phyloP scores from a whole-genome alignment of 2,113 vertebrate species.

The Chloropsis hardwickii region DNA sequence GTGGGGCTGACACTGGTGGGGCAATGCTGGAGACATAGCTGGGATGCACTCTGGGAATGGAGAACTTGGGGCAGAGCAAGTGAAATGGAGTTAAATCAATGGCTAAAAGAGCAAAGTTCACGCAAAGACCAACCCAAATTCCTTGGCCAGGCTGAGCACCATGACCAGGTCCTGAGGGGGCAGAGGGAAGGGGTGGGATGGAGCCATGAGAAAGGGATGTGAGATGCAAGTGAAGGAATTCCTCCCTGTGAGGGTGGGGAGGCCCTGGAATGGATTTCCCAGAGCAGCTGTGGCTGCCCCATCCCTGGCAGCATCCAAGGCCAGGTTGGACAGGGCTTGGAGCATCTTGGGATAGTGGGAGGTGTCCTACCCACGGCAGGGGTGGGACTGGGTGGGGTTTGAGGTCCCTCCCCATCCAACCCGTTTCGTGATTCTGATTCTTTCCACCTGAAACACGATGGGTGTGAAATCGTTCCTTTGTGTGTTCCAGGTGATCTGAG shows the following conservation, averaged over 20 bases:
- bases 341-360: not conserved
- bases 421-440: not conserved
- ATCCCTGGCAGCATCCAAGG: not conserved
- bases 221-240: not conserved
- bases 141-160: not conserved
- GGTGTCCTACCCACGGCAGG: not conserved
- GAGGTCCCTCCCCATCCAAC: not conserved
- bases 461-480: not conserved
- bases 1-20: not conserved
- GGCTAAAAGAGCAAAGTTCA: not conserved
- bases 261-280: not conserved
- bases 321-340: accelerated
- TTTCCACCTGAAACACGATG: not conserved
- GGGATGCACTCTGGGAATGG: not conserved
- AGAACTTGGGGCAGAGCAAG: not conserved
- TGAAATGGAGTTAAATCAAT: not conserved
- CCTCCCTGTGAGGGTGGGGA: not conserved
- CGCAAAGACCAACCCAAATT: not conserved
- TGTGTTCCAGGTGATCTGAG: not conserved
- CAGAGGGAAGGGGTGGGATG: not conserved
- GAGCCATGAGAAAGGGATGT: not conserved
- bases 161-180: not conserved
- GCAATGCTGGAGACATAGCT: not conserved
- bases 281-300: not conserved
- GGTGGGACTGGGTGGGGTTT: not conserved